Evolutionary conservation across 2,797 vertebrate genomes (phyloP).

Genomic region (Sebastes nivosus): DNA sequence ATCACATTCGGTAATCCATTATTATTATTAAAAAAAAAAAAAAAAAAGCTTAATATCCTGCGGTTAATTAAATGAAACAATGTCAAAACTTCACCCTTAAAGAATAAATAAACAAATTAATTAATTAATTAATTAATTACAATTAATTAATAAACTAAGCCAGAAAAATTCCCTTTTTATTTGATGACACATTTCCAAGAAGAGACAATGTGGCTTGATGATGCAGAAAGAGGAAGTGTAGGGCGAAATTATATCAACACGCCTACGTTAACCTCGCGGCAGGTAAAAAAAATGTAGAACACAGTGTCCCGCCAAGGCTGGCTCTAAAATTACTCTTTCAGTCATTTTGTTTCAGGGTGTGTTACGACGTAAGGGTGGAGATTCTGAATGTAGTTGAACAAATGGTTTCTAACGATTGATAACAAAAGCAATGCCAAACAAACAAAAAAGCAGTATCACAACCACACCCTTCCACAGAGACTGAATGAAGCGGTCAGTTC

Average conservation of each 20-base stretch:
- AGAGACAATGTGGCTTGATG: background rate
- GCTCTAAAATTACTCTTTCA: background rate
- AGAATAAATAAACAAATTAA: background rate
- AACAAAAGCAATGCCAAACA: background rate
- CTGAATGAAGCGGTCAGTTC: background rate
- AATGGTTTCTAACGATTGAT: background rate
- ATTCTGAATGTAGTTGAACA: background rate
- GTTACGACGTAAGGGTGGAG: background rate
- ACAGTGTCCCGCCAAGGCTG: background rate
- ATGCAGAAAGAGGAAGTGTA: conserved; percentile 2
- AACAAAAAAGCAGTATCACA: background rate
- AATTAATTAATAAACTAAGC: background rate
- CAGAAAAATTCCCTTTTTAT: background rate
- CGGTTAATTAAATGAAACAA: background rate
- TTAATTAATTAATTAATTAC: too few species aligned
- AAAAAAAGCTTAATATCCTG: background rate
- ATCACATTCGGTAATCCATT: background rate
- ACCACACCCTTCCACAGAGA: conserved; percentile 28
- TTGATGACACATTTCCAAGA: background rate
- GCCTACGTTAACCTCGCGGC: background rate
- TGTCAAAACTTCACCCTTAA: background rate
- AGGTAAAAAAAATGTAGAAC: background rate
- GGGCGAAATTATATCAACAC: background rate
- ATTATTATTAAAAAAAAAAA: background rate
- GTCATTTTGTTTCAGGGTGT: background rate